Conservation (phyloP, 2,888 invertebrate species). For the Acanthoscelides obtectus region DNA sequence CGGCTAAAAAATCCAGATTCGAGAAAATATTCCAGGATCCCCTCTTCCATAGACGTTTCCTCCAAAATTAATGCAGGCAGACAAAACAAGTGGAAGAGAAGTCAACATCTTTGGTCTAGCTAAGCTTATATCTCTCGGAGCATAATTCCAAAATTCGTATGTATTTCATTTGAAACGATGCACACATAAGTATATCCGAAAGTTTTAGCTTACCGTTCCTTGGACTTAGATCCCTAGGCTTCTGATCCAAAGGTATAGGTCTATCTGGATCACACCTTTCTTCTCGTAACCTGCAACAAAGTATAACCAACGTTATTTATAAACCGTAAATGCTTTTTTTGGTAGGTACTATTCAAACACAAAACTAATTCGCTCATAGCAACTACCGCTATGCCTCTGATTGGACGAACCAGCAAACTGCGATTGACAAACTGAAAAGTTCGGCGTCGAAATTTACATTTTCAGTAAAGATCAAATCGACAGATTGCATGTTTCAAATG, state of each 20-base stretch:
- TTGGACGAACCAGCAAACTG: background rate
- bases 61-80: too few species aligned
- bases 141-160: too few species aligned
- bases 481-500: constrained; percentile 42
- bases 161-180: too few species aligned
- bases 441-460: constrained; percentile 25
- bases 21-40: too few species aligned
- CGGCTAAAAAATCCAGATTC: too few species aligned
- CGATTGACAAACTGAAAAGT: background rate
- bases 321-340: too few species aligned
- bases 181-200: too few species aligned
- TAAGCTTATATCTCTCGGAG: too few species aligned
- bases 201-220: constrained; percentile 84
- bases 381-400: background rate
- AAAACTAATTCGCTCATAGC: background rate
- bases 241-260: constrained; percentile 73
- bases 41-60: too few species aligned
- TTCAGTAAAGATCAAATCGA: constrained; percentile 40
- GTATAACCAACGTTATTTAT: background rate
- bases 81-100: too few species aligned
- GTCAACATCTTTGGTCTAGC: too few species aligned
- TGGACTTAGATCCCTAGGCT: constrained; percentile 80
- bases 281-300: constrained; percentile 75
- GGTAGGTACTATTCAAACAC: too few species aligned
- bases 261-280: constrained; percentile 82